Evolutionary conservation across 2,888 invertebrate genomes (phyloP).

Genomic region (Morpho achilles): DNA sequence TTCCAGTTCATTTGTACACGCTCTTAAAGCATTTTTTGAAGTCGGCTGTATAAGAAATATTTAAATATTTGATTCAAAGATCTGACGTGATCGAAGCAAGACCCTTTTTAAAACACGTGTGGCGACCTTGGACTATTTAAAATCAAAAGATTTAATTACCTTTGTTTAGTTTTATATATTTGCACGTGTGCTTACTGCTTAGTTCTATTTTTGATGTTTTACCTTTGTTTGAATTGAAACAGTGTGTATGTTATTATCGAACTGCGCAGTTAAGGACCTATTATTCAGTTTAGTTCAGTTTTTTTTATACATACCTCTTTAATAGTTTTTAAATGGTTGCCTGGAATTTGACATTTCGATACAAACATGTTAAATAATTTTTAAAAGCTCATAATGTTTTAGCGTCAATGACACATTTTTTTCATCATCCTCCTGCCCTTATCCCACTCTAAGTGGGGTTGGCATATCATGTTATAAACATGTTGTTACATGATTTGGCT

Average conservation of each 20-base stretch:
- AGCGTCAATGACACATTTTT: too few relatives aligned
- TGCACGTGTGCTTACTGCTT: constrained; percentile 36
- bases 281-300: too few relatives aligned
- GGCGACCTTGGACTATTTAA: constrained; percentile 46
- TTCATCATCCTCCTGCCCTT: too few relatives aligned
- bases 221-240: constrained; percentile 7
- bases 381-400: too few relatives aligned
- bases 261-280: constrained; percentile 1
- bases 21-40: background rate
- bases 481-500: too few relatives aligned
- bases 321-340: too few relatives aligned
- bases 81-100: constrained; percentile 21
- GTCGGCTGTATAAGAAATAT: background rate
- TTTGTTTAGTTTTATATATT: constrained; percentile 46
- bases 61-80: constrained; percentile 10
- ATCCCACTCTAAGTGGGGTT: too few relatives aligned
- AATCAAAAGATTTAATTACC: constrained; percentile 53
- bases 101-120: constrained; percentile 44
- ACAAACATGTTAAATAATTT: too few relatives aligned
- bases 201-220: constrained; percentile 7
- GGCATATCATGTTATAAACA: too few relatives aligned
- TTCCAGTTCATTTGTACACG: background rate
- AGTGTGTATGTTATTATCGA: background rate
- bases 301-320: too few relatives aligned
- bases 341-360: too few relatives aligned